A percentile compares a stretch with the other conserved stretches of the same genome.
phyloP scores from a whole-genome alignment of 2,113 vertebrate genomes.

The Percopsis transmontana region DNA sequence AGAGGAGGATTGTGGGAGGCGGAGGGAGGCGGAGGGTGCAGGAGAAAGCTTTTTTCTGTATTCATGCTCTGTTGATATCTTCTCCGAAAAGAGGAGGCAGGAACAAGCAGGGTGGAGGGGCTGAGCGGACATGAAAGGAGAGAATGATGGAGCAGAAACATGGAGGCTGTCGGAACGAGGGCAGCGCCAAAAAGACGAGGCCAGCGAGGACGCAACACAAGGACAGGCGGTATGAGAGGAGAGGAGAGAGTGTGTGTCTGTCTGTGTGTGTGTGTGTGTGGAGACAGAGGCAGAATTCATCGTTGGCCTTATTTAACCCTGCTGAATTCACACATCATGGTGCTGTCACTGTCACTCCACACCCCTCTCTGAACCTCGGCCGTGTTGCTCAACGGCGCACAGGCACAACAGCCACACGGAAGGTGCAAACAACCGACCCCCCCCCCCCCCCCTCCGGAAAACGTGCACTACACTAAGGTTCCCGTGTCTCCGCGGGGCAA shows the following conservation, averaged over 20 bases:
- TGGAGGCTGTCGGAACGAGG: constrained; percentile 58
- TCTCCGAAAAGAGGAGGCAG: constrained; percentile 37
- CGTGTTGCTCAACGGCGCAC: background rate
- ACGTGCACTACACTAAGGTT: constrained; percentile 11
- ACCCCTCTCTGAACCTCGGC: background rate
- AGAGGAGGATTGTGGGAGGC: constrained; percentile 35
- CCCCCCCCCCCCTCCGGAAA: constrained; percentile 1
- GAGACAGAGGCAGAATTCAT: no score
- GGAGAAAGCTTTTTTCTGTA: constrained; percentile 37
- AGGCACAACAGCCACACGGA: constrained; percentile 23
- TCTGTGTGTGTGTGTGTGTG: no score
- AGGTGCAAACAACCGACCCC: background rate
- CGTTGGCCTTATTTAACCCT: constrained; percentile 49
- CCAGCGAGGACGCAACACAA: constrained; percentile 38
- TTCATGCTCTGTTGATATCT: constrained; percentile 60
- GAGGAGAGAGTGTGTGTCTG: background rate
- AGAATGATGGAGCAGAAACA: constrained; percentile 64
- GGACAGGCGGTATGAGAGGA: background rate
- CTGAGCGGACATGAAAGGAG: constrained; percentile 48
- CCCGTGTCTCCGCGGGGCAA: constrained; percentile 10
- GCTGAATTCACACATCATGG: constrained; percentile 23
- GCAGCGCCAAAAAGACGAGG: constrained; percentile 48
- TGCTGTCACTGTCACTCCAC: background rate
- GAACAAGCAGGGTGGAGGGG: constrained; percentile 41
- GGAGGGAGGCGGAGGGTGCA: background rate